Evolutionary conservation across 2,113 vertebrate genomes (phyloP), one percentile per base, ranked within the genome.

Genomic region (Phodopus roborovskii): DNA sequence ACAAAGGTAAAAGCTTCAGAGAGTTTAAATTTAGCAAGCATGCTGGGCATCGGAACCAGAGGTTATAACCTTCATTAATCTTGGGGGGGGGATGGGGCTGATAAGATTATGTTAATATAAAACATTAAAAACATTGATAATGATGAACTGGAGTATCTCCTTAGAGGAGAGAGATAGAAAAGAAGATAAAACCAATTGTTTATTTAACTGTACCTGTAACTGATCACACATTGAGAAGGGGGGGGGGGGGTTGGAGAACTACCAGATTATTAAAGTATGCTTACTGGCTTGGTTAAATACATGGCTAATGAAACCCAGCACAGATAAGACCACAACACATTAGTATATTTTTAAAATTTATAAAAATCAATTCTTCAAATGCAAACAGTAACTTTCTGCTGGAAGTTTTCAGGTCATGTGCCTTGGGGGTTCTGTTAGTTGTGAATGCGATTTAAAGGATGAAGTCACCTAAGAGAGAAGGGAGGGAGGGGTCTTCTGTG

Each of bases 101-200:
- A 82, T 86, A 84, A 90, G 97, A 98, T 98, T 95, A 92, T 86
- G 77, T 92, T 88, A 93, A 92, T 96, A 73, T 91, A 97, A 97
- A 96, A 96, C 94, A 95, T 97, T 91, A 97, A 94, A 86, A 95
- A 96, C 83, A 79, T 66, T 95, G 94, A 83, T 87, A 68, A 56
- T 90, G 89, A 93, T 95, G 84, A 97, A 97, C 91, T 98, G 96
- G 89, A 53, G 81, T 53, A 88, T 95, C 96, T 92, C 96, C 90
- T 86, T 96, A 96, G 96, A 93, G 82, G 79, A 79, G 95, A 84
- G 97, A 97, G 97, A 93, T 66, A 36, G 88, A 90, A 98, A 97
- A 98, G 64, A 45, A 45, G 64, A 84, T 96, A 96, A 98, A 98
- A 95, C 70, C 0, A 2, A 97, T 92, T 96, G 94, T 97, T 97